These are phyloP conservation scores for Brachycybe producta DNA, from an alignment of 2,888 invertebrate species.

Conservation along the genomic window DNA sequence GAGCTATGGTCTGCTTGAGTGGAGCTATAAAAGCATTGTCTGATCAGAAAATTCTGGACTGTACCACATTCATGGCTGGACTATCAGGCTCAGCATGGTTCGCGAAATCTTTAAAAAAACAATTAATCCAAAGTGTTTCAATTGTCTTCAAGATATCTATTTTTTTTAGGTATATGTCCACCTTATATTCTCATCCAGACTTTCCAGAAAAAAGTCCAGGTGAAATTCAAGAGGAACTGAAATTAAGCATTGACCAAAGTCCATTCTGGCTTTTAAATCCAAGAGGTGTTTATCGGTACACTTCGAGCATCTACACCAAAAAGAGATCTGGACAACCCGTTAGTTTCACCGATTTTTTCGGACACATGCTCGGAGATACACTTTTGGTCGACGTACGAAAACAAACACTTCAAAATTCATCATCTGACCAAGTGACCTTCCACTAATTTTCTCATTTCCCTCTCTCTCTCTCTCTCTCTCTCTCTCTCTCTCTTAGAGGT, in stretches of 20 bases:
- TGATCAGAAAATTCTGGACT: conserved; percentile 33
- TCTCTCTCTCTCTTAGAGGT: conserved; percentile 27
- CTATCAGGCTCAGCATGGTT: conserved; percentile 39
- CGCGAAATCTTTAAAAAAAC: conserved; percentile 9
- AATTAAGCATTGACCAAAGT: conserved; percentile 31
- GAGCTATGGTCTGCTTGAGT: conserved; percentile 36
- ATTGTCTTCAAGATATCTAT: neutral
- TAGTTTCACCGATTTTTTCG: conserved; percentile 39
- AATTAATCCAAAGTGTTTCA: neutral
- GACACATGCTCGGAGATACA: conserved; percentile 36
- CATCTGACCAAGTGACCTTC: conserved; percentile 31
- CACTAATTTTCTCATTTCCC: no score
- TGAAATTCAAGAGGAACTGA: conserved; percentile 32
- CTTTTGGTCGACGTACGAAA: conserved; percentile 33
- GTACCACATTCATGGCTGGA: conserved; percentile 33
- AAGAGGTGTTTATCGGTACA: conserved; percentile 29
- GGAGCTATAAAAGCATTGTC: conserved; percentile 35
- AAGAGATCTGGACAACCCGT: conserved; percentile 35
- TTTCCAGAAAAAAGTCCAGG: conserved; percentile 33
- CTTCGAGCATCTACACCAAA: conserved; percentile 32
- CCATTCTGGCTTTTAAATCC: conserved; percentile 31
- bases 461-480: no score
- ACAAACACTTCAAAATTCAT: conserved; percentile 29
- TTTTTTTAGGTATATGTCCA: conserved; percentile 34
- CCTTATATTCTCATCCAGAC: conserved; percentile 35